Conservation (phyloP, 2,888 invertebrate species). For the Yponomeuta plumbellus region DNA sequence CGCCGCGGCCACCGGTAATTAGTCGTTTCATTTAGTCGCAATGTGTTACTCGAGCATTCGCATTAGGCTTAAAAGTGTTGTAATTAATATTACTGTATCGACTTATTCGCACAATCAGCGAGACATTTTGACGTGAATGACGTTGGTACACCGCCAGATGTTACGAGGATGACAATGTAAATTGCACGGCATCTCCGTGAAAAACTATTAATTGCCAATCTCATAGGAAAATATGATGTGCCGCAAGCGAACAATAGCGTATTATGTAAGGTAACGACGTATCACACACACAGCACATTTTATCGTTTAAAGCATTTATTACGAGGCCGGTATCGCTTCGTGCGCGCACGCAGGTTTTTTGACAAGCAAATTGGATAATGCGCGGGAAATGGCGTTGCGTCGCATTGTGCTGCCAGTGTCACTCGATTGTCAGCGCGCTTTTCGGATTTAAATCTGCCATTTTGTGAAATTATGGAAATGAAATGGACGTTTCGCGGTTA, state of each 20-base stretch:
- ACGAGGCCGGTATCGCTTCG: constrained; percentile 21
- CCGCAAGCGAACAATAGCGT: constrained; percentile 6
- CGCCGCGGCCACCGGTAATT: constrained; percentile 48
- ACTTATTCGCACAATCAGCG: constrained; percentile 35
- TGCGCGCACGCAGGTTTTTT: constrained; percentile 54
- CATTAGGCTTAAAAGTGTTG: constrained; percentile 46
- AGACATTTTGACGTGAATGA: not conserved
- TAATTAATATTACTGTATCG: constrained; percentile 56
- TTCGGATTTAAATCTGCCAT: constrained; percentile 68
- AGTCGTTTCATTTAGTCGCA: constrained; percentile 64
- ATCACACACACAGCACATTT: not conserved
- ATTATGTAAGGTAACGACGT: constrained; percentile 1
- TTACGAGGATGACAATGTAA: not conserved
- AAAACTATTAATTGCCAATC: not conserved
- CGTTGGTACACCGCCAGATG: not conserved
- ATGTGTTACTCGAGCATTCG: constrained; percentile 52
- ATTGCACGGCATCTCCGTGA: not conserved
- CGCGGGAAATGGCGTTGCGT: constrained; percentile 48
- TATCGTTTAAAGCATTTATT: constrained; percentile 20
- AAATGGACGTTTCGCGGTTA: constrained; percentile 72
- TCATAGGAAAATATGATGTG: constrained; percentile 5
- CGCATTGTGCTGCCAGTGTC: constrained; percentile 60
- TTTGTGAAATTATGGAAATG: constrained; percentile 71
- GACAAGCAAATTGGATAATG: constrained; percentile 72
- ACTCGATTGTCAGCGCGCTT: constrained; percentile 61